These are phyloP conservation scores for Polymixis lichenea DNA, from an alignment of 2,888 invertebrate genomes.

Conservation along the genomic window DNA sequence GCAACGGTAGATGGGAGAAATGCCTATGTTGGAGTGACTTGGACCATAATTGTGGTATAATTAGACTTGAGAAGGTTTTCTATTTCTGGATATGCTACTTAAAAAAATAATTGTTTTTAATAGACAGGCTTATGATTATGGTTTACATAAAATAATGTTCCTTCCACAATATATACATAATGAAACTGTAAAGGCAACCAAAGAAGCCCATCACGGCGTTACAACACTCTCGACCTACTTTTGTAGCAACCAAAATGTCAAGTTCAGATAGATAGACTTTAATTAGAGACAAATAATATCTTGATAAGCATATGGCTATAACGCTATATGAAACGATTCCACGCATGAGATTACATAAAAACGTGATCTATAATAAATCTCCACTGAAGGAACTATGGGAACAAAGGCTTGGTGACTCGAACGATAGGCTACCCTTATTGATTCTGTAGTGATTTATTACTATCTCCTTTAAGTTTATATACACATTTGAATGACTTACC, in stretches of 20 bases:
- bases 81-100: neutral
- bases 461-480: no score
- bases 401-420: slow-evolving; percentile 24
- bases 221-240: neutral
- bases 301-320: neutral
- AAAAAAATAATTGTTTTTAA: neutral
- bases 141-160: neutral
- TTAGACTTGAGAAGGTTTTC: slow-evolving; percentile 15
- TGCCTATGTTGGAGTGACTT: slow-evolving; percentile 27
- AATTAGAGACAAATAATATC: neutral
- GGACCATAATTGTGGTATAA: slow-evolving; percentile 27
- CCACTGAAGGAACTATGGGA: slow-evolving; percentile 11
- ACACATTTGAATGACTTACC: no score
- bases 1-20: slow-evolving; percentile 34
- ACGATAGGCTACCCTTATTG: neutral
- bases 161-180: no score
- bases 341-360: slow-evolving; percentile 11
- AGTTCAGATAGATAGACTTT: neutral
- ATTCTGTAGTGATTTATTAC: neutral
- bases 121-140: neutral
- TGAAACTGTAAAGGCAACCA: neutral
- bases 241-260: neutral
- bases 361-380: slow-evolving; percentile 47
- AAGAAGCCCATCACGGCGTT: neutral
- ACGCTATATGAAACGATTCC: neutral